Conservation (phyloP, 2,113 vertebrate species). For the Cinclus cinclus region DNA sequence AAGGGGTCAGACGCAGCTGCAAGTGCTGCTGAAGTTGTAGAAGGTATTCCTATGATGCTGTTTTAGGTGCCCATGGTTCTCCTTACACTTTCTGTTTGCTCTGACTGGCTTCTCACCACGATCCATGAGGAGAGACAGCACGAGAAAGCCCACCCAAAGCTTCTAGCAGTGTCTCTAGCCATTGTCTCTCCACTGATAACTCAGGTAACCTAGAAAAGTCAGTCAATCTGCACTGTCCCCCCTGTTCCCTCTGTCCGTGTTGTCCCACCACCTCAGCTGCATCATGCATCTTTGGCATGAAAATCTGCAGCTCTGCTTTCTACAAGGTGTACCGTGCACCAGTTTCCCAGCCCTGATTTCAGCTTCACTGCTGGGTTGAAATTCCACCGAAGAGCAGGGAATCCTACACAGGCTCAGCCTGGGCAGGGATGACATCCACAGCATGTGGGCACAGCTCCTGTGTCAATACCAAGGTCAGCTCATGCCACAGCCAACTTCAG, state of each 20-base stretch:
- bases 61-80: background rate
- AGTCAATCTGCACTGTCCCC: background rate
- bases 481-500: background rate
- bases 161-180: background rate
- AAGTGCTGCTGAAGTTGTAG: background rate
- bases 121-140: background rate
- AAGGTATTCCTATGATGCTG: background rate
- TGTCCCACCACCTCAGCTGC: rapidly evolving
- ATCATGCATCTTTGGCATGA: background rate
- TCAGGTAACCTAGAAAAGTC: background rate
- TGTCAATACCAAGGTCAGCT: background rate
- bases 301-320: background rate
- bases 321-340: rapidly evolving
- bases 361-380: background rate
- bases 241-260: background rate
- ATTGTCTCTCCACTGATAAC: background rate
- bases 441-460: background rate
- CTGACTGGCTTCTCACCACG: background rate
- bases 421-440: rapidly evolving
- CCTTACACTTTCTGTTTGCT: background rate
- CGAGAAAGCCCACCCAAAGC: rapidly evolving
- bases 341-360: background rate
- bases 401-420: background rate
- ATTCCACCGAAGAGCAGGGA: background rate
- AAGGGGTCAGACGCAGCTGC: background rate